These are phyloP conservation scores for Cheilosia soror DNA, from an alignment of 2,888 invertebrate genomes.

Conservation along the genomic window DNA sequence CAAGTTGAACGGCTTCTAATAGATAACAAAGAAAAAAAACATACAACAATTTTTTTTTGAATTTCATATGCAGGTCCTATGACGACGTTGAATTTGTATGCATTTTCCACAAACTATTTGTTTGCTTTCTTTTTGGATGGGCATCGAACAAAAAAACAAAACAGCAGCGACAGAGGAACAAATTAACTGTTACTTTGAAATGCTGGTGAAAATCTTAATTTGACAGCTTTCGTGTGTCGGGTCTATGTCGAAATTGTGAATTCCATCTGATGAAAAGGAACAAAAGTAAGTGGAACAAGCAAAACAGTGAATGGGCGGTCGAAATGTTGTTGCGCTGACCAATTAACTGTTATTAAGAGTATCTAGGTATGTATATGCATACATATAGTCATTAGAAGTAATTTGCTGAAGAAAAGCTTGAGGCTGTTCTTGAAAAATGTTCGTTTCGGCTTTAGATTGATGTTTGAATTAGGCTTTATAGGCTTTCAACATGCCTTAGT, in stretches of 20 bases:
- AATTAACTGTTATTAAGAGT: conserved; percentile 14
- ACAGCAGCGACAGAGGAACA: background rate
- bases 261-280: conserved; percentile 8
- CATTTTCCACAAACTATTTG: conserved; percentile 27
- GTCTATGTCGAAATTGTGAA: conserved; percentile 12
- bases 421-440: background rate
- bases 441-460: background rate
- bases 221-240: conserved; percentile 23
- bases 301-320: background rate
- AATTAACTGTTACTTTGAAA: conserved; percentile 35
- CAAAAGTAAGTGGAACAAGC: conserved; percentile 4
- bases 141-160: background rate
- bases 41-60: background rate
- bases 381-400: conserved; percentile 5
- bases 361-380: background rate
- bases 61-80: conserved; percentile 39
- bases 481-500: background rate
- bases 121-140: conserved; percentile 34
- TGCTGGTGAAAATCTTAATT: conserved; percentile 42
- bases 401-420: background rate
- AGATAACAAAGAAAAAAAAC: background rate
- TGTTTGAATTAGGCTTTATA: background rate
- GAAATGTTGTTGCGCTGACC: background rate
- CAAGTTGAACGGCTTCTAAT: conserved; percentile 26
- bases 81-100: conserved; percentile 41